Evolutionary conservation across 2,113 vertebrate genomes (phyloP).

Genomic region (Limanda limanda): DNA sequence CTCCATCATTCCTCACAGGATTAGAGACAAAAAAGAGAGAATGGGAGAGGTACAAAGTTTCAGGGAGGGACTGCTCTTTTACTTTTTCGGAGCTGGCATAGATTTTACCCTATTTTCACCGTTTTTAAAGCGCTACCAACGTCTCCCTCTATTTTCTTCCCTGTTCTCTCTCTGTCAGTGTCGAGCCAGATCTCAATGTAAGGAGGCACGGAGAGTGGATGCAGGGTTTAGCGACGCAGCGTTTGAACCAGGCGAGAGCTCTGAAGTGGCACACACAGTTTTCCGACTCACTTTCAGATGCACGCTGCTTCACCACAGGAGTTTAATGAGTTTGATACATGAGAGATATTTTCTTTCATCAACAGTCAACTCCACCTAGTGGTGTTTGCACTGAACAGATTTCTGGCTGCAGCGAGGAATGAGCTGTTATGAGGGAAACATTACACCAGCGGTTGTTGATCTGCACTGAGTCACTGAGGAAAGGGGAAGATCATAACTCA

Average conservation of each 20-base stretch:
- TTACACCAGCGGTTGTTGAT: constrained; percentile 53
- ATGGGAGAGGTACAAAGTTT: constrained; percentile 32
- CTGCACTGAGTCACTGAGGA: constrained; percentile 38
- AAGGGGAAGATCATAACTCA: constrained; percentile 35
- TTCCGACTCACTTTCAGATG: constrained; percentile 52
- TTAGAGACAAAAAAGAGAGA: constrained; percentile 60
- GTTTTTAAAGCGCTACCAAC: constrained; percentile 44
- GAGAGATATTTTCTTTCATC: constrained; percentile 66
- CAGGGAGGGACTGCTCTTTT: constrained; percentile 44
- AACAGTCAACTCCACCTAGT: constrained; percentile 82
- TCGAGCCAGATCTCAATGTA: constrained; percentile 42
- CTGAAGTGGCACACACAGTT: constrained; percentile 4
- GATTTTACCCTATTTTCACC: constrained; percentile 37
- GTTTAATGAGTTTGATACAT: constrained; percentile 66
- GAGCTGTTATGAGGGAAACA: constrained; percentile 49
- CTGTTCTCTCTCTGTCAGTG: constrained; percentile 25
- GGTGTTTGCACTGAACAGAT: constrained; percentile 72
- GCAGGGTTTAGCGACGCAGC: not conserved
- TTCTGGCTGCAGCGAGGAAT: constrained; percentile 49
- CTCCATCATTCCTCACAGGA: constrained; percentile 73
- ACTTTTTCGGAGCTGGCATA: constrained; percentile 37
- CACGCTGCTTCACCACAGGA: constrained; percentile 51
- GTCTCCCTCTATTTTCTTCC: constrained; percentile 19
- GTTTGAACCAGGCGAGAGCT: constrained; percentile 23
- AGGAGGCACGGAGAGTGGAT: not conserved